Base-by-base conservation (phyloP, 1,140 invertebrate genomes). In the Orchestia grillus region DNA sequence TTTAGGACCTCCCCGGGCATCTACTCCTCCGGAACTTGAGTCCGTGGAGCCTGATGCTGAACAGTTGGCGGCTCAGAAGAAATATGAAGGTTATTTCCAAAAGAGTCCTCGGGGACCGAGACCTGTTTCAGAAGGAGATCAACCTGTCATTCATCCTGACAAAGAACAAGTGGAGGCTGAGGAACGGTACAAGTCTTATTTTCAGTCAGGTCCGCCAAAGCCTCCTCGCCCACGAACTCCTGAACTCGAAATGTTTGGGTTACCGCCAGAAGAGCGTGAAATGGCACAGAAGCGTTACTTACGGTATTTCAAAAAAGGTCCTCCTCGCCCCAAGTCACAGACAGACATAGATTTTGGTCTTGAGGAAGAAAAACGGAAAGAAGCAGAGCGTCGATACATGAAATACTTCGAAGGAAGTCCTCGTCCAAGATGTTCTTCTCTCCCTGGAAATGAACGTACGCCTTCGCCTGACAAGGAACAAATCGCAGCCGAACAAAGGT, bases 381-480 rank as follows among this genome's bases (percentile, higher is more conserved):
- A 57, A 62, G 96, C 96, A 36, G 96, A 96, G 47, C 91, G 95
- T 41, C 88, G 96, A 40, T 96, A 96, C 90, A 43, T 94, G 47
- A 94, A 40, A 11, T 97, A 97, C 87, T 97, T 97, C 87, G 95
- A 96, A 45, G 96, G 96, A 19, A 95, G 96, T 19, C 96, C 96
- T 23, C 96, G 96, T n/a, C 96, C 96, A n/a, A 44, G 95, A 16
- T 88, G 62, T 44, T 42, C 95, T 44, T 88, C 95, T 40, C 95
- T 88, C 40, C 57, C 95, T 15, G 90, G 47, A 44, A 77, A 77
- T 36, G 45, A 94, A 36, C 43, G 90, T 4, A 96, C 96, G 41
- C 96, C 96, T 45, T 92, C 91, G 1, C 96, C 96, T 41, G 96
- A 96, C 36, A n/a, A 94, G 57, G 92, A 96, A 57, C 96, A 96